Percentiles rank a stretch among this genome's conserved stretches.
Evolutionary conservation across 2,888 invertebrate species (phyloP).

Genomic region (Pogonocherus hispidulus): DNA sequence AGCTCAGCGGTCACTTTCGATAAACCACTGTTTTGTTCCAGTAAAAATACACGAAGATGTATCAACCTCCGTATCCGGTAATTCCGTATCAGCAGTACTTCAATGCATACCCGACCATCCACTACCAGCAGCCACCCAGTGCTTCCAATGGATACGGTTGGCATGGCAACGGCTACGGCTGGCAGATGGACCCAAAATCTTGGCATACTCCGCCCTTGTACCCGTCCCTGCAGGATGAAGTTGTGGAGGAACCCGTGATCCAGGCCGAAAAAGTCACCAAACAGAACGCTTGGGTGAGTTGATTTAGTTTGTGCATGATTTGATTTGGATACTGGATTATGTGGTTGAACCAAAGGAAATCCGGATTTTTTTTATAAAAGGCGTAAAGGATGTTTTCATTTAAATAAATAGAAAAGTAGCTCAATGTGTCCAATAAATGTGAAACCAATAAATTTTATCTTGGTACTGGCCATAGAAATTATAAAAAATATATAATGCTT

Average conservation of each 20-base stretch:
- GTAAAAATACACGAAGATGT: slow-evolving; percentile 39
- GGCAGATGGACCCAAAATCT: slow-evolving; percentile 65
- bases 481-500: too few relatives aligned
- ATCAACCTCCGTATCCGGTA: slow-evolving; percentile 45
- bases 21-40: too few relatives aligned
- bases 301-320: slow-evolving; percentile 3
- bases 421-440: too few relatives aligned
- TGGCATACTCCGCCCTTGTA: slow-evolving; percentile 61
- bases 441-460: too few relatives aligned
- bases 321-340: not conserved
- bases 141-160: slow-evolving; percentile 67
- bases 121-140: slow-evolving; percentile 64
- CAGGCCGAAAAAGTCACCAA: slow-evolving; percentile 63
- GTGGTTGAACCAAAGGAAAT: not conserved
- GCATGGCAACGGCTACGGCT: slow-evolving; percentile 68
- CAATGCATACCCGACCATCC: slow-evolving; percentile 65
- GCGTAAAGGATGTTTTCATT: too few relatives aligned
- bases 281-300: slow-evolving; percentile 64
- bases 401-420: too few relatives aligned
- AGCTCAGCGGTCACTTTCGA: too few relatives aligned
- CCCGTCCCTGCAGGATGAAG: slow-evolving; percentile 51
- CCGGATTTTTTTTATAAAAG: not conserved
- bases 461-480: too few relatives aligned
- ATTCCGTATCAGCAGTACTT: slow-evolving; percentile 64
- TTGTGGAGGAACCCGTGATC: slow-evolving; percentile 63